Evolutionary conservation across 2,888 invertebrate species (phyloP), one percentile per base, ranked within the genome.

Genomic region (Macaria liturata): DNA sequence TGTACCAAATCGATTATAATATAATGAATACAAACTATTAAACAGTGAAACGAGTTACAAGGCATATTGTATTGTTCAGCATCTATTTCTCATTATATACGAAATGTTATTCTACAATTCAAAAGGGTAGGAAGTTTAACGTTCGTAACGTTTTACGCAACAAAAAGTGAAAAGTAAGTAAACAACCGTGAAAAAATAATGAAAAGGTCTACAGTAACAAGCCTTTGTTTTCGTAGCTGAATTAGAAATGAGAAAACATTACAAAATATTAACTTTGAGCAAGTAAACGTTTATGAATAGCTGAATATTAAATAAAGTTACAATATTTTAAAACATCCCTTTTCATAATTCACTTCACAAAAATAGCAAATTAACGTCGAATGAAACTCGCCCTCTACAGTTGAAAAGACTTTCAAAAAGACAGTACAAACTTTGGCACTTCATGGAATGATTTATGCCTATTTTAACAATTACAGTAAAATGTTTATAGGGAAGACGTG

Each of bases 401-500:
- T 55, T 46, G 40, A 48, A 44, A 39, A 45, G 42, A 60, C 32
- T 32, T 44, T 52, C 48, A 43, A 52, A 52, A 34, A 53, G 50
- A 48, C 32, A 52, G 34, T 52, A 49, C 6, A 54, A 43, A 44
- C 40, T 57, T 68, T 65, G 65, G 65, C 66, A 65, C 65, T 65
- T 59, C 37, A 56, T 49, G 53, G 45, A 63, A 55, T 61, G 45
- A 61, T 50, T 60, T 57, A 66, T 54, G 48, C 58, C 55, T 66
- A 67, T 53, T 39, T 61, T 64, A 59, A 67, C 61, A 71, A 64
- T 71, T 76, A 75, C 66, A 72, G 69, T 77, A 76, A 73, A 62
- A 72, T 75, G 71, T 81, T 77, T 79, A 74, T 70, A 84, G 81
- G 88, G 88, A 88, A 88, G 88, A 88, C 88, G 79, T 83, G 83